Conservation (phyloP, 2,888 invertebrate species). For the Limnephilus marmoratus region DNA sequence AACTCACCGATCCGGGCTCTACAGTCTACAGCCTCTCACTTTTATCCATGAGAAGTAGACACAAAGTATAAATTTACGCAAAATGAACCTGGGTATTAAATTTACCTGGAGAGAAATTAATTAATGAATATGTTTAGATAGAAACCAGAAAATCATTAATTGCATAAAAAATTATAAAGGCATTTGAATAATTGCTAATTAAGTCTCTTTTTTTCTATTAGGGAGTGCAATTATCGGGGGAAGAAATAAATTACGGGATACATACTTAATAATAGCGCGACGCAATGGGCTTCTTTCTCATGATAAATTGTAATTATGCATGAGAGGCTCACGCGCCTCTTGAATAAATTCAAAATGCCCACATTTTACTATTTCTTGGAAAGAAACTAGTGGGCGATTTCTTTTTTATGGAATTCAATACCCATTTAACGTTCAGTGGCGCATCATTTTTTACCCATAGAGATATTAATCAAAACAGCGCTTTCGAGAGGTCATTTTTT, state of each 20-base stretch:
- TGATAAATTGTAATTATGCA: background rate
- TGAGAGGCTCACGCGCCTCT: background rate
- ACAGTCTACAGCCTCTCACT: background rate
- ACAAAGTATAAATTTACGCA: background rate
- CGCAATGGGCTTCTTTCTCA: background rate
- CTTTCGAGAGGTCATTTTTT: constrained; percentile 25
- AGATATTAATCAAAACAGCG: constrained; percentile 43
- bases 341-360: background rate
- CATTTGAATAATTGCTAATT: background rate
- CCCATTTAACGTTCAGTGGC: constrained; percentile 9
- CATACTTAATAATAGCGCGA: background rate
- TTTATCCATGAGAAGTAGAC: background rate
- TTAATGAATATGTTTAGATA: background rate
- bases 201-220: background rate
- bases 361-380: background rate
- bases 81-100: background rate
- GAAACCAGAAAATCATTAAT: background rate
- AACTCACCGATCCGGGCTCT: constrained; percentile 6
- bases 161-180: background rate
- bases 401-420: constrained; percentile 5
- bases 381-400: background rate
- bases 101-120: background rate
- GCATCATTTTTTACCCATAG: constrained; percentile 22
- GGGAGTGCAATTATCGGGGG: background rate
- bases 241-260: background rate